A percentile compares a stretch with the other conserved stretches of the same genome.
Evolutionary conservation across 2,888 invertebrate species (phyloP).

Genomic region (Ceraclea dissimilis): DNA sequence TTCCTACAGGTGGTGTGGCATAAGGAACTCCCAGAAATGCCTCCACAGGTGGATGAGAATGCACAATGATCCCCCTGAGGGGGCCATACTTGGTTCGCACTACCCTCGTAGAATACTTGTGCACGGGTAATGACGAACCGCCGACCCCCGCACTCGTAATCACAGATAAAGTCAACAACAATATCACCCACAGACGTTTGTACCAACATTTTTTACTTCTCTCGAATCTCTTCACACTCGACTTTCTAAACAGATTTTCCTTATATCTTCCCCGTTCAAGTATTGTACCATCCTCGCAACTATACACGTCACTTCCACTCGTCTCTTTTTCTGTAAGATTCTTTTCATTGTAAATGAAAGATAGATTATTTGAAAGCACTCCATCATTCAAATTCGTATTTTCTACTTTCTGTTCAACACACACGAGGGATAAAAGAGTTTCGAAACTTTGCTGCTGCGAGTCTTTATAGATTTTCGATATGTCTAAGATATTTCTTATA

Average conservation of each 20-base stretch:
- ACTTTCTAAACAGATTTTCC: background rate
- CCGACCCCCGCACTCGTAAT: conserved; percentile 39
- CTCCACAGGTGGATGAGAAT: conserved; percentile 76
- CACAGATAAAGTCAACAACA: conserved; percentile 50
- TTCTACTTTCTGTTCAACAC: background rate
- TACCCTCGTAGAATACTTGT: conserved; percentile 74
- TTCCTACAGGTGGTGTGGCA: conserved; percentile 84
- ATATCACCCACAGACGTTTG: conserved; percentile 39
- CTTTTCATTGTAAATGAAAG: too few species aligned
- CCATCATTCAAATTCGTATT: too few species aligned
- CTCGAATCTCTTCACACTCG: background rate
- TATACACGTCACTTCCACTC: background rate
- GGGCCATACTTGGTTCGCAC: conserved; percentile 87
- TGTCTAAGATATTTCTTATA: conserved; percentile 1
- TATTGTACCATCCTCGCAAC: background rate
- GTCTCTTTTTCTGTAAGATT: background rate
- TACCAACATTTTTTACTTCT: conserved; percentile 4
- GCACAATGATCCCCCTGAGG: conserved; percentile 75
- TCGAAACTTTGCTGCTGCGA: background rate
- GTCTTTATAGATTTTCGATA: background rate
- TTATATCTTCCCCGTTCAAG: background rate
- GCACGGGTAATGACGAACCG: conserved; percentile 45
- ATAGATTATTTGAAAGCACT: too few species aligned
- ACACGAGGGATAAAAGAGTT: background rate
- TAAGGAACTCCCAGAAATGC: conserved; percentile 91